Evolutionary conservation across 2,113 vertebrate genomes (phyloP).

Genomic region (Polypterus senegalus): DNA sequence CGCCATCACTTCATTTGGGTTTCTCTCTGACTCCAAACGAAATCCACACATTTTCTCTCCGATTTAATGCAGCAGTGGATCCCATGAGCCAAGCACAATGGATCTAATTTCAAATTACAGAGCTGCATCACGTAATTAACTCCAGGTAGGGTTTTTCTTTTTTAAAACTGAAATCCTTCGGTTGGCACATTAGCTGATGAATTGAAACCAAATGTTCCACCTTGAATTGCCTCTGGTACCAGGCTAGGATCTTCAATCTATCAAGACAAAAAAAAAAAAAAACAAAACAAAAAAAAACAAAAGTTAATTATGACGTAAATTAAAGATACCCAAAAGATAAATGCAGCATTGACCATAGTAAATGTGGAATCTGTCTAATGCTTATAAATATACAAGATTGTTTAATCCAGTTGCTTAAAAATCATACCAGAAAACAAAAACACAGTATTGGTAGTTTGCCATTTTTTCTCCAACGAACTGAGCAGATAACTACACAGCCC

Average conservation of each 20-base stretch:
- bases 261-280: slow-evolving; percentile 63
- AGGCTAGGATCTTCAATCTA: slow-evolving; percentile 79
- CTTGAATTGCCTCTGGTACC: slow-evolving; percentile 95
- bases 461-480: too few relatives aligned
- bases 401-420: too few relatives aligned
- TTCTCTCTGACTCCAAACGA: slow-evolving; percentile 92
- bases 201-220: slow-evolving; percentile 96
- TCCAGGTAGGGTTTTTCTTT: slow-evolving; percentile 49
- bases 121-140: slow-evolving; percentile 96
- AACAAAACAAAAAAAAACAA: slow-evolving; percentile 2
- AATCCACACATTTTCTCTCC: slow-evolving; percentile 94
- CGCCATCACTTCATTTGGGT: slow-evolving; percentile 97
- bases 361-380: too few relatives aligned
- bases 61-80: slow-evolving; percentile 99
- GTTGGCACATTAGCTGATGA: slow-evolving; percentile 96
- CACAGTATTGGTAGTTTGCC: too few relatives aligned
- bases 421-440: too few relatives aligned
- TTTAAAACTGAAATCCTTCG: slow-evolving; percentile 99
- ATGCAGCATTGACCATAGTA: too few relatives aligned
- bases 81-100: slow-evolving; percentile 99
- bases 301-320: too few relatives aligned
- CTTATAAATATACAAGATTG: too few relatives aligned
- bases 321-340: too few relatives aligned
- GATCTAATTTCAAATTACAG: slow-evolving; percentile 96
- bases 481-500: too few relatives aligned